Evolutionary conservation across 2,888 invertebrate genomes (phyloP), one percentile per base, ranked within the genome.

Genomic region (Coelopa pilipes): DNA sequence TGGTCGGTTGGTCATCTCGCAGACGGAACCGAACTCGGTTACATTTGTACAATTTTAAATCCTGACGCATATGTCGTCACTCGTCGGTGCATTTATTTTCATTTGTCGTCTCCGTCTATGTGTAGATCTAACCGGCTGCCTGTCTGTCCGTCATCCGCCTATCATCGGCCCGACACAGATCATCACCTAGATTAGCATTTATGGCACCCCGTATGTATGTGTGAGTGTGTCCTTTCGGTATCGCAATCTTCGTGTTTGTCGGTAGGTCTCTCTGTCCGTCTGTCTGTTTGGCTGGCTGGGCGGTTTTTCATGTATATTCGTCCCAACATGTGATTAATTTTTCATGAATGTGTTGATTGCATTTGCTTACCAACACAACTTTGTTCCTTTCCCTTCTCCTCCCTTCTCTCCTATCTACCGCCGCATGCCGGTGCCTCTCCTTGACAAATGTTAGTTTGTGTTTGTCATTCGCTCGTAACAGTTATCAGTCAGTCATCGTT

Each of bases 301-400:
- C 34, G 34, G 34, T 34, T 34, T 34, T 34, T 34, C 34, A 34
- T 34, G 7, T 34, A 34, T 34, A 34, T 34, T 34, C 34, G 7
- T 34, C 34, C 7, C 4, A 4, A 34, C 34, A 71, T 77, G 78
- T 75, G 75, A 76, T 80, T 77, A 76, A 80, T 78, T 79, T 79
- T 79, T 76, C 75, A 81, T 78, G 77, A 78, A 80, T 76, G 76
- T 78, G 77, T 79, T 81, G 78, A 81, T 81, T 80, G 76, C 74
- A 74, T 78, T 80, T 78, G 74, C 67, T 67, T 67, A 34, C 34
- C 7, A 34, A 34, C 34, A 34, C 34, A 34, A 34, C 34, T 7
- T 34, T 34, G 4, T 34, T 4, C 34, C 34, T 34, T n/a, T n/a
- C 34, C 34, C 34, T 34, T 34, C 34, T 34, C 34, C 34, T 34